phyloP scores from a whole-genome alignment of 2,113 vertebrate genomes.

The Pyrgilauda ruficollis region DNA sequence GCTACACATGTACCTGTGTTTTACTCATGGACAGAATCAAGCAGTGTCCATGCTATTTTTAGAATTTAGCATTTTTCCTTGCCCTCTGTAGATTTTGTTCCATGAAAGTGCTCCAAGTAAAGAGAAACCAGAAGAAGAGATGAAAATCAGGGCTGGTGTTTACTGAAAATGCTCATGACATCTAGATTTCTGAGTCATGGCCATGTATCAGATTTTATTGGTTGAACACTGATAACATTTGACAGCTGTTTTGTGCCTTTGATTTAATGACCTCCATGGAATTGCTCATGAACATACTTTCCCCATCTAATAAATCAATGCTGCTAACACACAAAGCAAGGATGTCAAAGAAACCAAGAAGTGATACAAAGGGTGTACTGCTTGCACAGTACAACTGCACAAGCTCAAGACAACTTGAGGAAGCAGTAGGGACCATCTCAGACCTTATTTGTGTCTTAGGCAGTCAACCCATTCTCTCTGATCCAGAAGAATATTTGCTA shows the following conservation, averaged over 20 bases:
- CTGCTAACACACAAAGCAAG: background rate
- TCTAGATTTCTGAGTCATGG: background rate
- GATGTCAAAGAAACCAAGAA: background rate
- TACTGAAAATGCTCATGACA: background rate
- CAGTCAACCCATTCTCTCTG: background rate
- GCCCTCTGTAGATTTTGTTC: background rate
- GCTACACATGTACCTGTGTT: background rate
- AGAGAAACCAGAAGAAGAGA: background rate
- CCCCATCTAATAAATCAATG: background rate
- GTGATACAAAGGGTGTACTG: background rate
- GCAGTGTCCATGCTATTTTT: background rate
- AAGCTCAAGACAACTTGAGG: background rate
- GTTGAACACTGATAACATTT: background rate
- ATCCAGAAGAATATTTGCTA: background rate
- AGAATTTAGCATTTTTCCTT: background rate
- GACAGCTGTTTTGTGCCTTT: background rate
- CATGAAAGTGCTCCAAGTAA: background rate
- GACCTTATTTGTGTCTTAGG: background rate
- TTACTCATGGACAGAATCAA: background rate
- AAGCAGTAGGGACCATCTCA: background rate
- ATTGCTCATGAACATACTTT: background rate
- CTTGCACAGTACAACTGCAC: background rate
- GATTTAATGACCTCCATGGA: background rate
- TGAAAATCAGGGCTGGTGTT: background rate
- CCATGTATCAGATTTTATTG: background rate